phyloP scores from a whole-genome alignment of 1,140 invertebrate species.

The Cydia amplana region DNA sequence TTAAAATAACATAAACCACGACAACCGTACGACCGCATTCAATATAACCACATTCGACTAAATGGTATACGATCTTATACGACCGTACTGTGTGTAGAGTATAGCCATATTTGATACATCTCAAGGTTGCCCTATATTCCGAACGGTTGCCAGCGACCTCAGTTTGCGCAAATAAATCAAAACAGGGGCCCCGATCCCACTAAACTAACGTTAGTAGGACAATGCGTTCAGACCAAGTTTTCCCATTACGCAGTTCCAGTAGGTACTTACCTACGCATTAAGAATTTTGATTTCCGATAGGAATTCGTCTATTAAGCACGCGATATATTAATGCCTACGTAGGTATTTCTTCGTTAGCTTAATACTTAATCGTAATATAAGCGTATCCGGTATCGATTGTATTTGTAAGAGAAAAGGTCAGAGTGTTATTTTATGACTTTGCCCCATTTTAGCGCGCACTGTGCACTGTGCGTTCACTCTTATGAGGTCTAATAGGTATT shows the following conservation, averaged over 20 bases:
- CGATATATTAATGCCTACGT: neutral
- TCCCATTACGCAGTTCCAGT: constrained; percentile 20
- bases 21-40: constrained; percentile 32
- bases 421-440: neutral
- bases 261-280: neutral
- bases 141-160: neutral
- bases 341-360: neutral
- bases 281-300: constrained; percentile 29
- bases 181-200: constrained; percentile 2
- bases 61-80: constrained; percentile 7
- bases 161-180: constrained; percentile 24
- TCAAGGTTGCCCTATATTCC: constrained; percentile 30
- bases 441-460: neutral
- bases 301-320: constrained; percentile 1
- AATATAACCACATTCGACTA: neutral
- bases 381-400: neutral
- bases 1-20: too few species aligned
- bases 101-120: neutral
- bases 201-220: constrained; percentile 23
- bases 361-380: neutral
- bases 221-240: constrained; percentile 13
- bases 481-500: neutral
- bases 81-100: too few species aligned
- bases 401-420: neutral
- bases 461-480: neutral